Evolutionary conservation across 2,888 invertebrate species (phyloP).

Genomic region (Stenichneumon culpator): DNA sequence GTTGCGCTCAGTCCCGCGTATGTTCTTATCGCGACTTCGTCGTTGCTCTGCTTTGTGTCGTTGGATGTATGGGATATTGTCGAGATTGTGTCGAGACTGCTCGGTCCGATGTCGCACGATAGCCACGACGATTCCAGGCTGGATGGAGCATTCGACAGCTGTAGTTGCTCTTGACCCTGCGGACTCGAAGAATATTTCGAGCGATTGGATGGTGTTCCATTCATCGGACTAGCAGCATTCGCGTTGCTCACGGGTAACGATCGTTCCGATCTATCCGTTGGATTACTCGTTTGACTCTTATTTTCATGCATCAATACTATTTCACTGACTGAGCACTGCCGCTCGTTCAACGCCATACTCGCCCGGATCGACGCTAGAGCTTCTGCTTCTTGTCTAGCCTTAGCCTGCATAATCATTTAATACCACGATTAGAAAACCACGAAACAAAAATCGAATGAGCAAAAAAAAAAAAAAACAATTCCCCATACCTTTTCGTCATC

Average conservation of each 20-base stretch:
- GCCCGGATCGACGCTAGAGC: slow-evolving; percentile 77
- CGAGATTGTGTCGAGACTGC: slow-evolving; percentile 82
- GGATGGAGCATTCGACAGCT: slow-evolving; percentile 51
- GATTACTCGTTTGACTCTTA: slow-evolving; percentile 73
- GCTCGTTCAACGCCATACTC: slow-evolving; percentile 82
- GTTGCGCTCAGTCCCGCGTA: slow-evolving; percentile 88
- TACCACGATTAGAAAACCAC: background rate
- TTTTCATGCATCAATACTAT: slow-evolving; percentile 83
- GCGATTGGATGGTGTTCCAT: slow-evolving; percentile 67
- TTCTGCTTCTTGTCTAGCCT: slow-evolving; percentile 78
- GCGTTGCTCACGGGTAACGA: slow-evolving; percentile 39
- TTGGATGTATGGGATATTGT: slow-evolving; percentile 79
- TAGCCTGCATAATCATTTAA: slow-evolving; percentile 71
- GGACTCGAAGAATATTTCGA: slow-evolving; percentile 64
- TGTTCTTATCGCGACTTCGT: slow-evolving; percentile 86
- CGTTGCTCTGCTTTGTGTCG: slow-evolving; percentile 82
- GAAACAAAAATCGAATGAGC: background rate
- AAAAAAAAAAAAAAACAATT: background rate
- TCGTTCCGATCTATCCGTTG: slow-evolving; percentile 65
- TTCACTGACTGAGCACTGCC: slow-evolving; percentile 82
- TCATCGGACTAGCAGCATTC: slow-evolving; percentile 59
- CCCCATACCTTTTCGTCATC: slow-evolving; percentile 80
- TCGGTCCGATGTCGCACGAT: slow-evolving; percentile 62
- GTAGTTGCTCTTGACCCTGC: slow-evolving; percentile 56
- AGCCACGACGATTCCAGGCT: slow-evolving; percentile 72